phyloP scores from a whole-genome alignment of 2,888 invertebrate species.

The Dolichomitus sp. region DNA sequence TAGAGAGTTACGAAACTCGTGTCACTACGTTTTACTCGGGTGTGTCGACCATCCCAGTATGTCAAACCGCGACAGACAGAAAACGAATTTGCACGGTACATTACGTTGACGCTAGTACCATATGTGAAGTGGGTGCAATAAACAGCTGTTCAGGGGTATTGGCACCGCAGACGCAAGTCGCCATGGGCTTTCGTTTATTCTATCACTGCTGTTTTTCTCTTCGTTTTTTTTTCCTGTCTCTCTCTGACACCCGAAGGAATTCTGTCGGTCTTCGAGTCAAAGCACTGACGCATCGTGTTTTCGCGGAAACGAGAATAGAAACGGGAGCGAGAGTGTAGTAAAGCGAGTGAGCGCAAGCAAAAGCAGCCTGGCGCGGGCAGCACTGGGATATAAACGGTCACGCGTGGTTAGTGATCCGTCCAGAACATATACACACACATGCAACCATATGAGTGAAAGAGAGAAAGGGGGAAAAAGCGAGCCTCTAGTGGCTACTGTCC shows the following conservation, averaged over 20 bases:
- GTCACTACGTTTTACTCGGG: not conserved
- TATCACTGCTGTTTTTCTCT: constrained; percentile 1
- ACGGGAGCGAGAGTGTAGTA: constrained; percentile 59
- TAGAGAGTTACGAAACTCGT: not conserved
- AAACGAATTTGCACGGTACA: not conserved
- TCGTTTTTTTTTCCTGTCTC: not conserved
- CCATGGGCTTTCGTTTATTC: constrained; percentile 16
- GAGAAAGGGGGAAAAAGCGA: constrained; percentile 5
- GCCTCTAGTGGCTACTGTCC: constrained; percentile 28
- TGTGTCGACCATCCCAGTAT: not conserved
- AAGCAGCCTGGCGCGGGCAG: constrained; percentile 23
- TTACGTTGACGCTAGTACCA: not conserved
- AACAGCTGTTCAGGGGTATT: constrained; percentile 40
- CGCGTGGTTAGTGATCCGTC: constrained; percentile 52
- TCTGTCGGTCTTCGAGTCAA: constrained; percentile 35
- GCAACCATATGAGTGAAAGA: not conserved
- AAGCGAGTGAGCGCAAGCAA: constrained; percentile 33
- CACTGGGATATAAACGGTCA: constrained; percentile 55
- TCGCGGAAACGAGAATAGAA: constrained; percentile 71
- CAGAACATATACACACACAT: constrained; percentile 21
- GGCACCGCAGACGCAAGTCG: constrained; percentile 14
- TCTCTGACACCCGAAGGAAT: constrained; percentile 1
- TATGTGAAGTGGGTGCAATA: constrained; percentile 28
- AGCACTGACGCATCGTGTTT: constrained; percentile 68
- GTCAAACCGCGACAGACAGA: not conserved